These are phyloP conservation scores for Esox masquinongy DNA, from an alignment of 2,797 vertebrate genomes.

Conservation along the genomic window DNA sequence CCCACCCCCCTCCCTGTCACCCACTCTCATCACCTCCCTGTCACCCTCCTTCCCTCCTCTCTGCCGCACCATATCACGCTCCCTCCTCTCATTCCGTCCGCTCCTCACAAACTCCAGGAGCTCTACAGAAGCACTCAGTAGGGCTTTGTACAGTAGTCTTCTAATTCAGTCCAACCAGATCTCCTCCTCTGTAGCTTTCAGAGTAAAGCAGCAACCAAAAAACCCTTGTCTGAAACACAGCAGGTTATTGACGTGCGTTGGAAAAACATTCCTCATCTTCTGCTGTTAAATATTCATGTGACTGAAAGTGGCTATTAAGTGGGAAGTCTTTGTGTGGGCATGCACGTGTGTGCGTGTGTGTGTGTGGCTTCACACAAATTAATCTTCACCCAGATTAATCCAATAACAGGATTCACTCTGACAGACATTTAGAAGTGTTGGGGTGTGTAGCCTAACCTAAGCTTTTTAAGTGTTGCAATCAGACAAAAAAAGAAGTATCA, in stretches of 20 bases:
- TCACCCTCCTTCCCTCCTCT: background rate
- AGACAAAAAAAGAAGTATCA: background rate
- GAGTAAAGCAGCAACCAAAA: background rate
- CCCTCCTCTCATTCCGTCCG: slow-evolving; percentile 14
- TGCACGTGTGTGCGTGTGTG: background rate
- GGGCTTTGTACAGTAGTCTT: slow-evolving; percentile 13
- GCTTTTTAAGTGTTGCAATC: background rate
- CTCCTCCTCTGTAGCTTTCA: background rate
- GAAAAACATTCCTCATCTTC: background rate
- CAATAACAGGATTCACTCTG: background rate
- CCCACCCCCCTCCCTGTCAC: background rate
- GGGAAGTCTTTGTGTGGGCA: background rate
- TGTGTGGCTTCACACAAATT: background rate
- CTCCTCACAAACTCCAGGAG: slow-evolving; percentile 32
- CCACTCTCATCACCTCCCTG: background rate
- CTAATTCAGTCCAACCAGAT: slow-evolving; percentile 51
- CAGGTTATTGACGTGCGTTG: background rate
- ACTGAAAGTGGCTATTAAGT: background rate
- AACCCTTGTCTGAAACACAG: background rate
- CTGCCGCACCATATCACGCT: slow-evolving; percentile 38
- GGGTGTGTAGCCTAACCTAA: background rate
- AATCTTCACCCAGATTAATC: background rate
- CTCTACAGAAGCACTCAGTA: no score
- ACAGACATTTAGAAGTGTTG: background rate
- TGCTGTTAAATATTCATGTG: background rate